Conservation (phyloP, 2,113 vertebrate genomes). For the Petrocephalus microphthalmus region DNA sequence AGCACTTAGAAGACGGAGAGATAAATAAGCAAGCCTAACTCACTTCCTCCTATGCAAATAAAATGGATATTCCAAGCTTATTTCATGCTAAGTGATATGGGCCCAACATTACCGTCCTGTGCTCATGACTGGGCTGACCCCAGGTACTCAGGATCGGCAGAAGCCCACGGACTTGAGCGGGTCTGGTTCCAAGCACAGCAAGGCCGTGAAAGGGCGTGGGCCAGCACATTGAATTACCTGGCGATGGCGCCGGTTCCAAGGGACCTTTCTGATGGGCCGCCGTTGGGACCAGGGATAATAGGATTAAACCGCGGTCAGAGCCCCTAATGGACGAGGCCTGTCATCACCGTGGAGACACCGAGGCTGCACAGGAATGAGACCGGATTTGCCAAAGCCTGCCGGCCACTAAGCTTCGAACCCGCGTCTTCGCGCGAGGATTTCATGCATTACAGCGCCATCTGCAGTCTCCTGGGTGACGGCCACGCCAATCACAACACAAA, state of each 20-base stretch:
- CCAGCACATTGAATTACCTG: conserved; percentile 11
- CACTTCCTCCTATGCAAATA: not conserved
- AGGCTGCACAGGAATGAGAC: not conserved
- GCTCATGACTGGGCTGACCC: not conserved
- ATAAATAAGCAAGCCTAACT: not conserved
- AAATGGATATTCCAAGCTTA: not conserved
- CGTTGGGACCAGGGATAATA: conserved; percentile 1
- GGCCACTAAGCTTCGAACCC: not conserved
- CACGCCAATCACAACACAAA: not conserved
- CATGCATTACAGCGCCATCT: not conserved
- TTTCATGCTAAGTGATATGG: not conserved
- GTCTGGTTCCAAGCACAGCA: not conserved
- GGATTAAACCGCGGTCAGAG: conserved; percentile 8
- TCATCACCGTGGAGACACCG: not conserved
- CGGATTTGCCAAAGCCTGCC: not conserved
- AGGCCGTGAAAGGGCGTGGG: not conserved
- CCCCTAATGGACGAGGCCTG: conserved; percentile 21
- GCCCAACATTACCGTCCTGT: not conserved
- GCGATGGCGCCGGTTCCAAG: not conserved
- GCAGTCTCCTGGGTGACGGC: not conserved
- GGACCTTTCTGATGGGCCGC: not conserved
- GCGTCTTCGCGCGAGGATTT: not conserved
- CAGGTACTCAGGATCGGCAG: not conserved
- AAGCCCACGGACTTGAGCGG: not conserved
- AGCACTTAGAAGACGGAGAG: not conserved